Evolutionary conservation across 2,797 vertebrate species (phyloP).

Genomic region (Chaunax sp.): DNA sequence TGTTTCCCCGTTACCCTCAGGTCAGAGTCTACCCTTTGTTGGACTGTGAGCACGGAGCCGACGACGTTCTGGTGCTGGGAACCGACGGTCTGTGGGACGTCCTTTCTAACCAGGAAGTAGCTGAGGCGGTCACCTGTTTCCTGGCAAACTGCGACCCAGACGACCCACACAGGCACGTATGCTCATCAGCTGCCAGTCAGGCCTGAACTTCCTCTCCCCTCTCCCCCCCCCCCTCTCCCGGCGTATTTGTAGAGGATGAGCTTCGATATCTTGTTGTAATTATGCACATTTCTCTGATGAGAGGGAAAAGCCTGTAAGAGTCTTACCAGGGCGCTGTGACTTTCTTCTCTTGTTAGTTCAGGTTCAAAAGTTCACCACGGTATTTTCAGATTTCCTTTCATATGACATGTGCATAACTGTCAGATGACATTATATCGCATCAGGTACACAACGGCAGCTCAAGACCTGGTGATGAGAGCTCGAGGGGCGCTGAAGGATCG

Average conservation of each 20-base stretch:
- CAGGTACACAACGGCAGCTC: slow-evolving; percentile 97
- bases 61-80: slow-evolving; percentile 94
- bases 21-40: slow-evolving; percentile 91
- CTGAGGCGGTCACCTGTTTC: slow-evolving; percentile 92
- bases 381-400: not conserved
- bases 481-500: slow-evolving; percentile 94
- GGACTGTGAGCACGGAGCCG: slow-evolving; percentile 88
- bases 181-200: slow-evolving; percentile 47
- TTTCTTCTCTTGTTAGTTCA: slow-evolving; percentile 2
- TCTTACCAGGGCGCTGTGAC: slow-evolving; percentile 4
- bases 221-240: not conserved
- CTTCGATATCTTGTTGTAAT: slow-evolving; percentile 41
- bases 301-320: slow-evolving; percentile 22
- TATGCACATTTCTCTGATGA: slow-evolving; percentile 50
- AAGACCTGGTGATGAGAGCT: slow-evolving; percentile 96
- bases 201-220: slow-evolving; percentile 67
- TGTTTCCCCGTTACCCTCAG: slow-evolving; percentile 70
- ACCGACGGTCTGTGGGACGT: slow-evolving; percentile 99
- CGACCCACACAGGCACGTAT: slow-evolving; percentile 92
- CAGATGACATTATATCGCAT: not conserved
- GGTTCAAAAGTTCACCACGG: slow-evolving; percentile 20
- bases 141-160: slow-evolving; percentile 97
- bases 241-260: slow-evolving; percentile 36
- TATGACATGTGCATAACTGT: not conserved
- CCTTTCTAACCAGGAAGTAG: slow-evolving; percentile 95